These are phyloP conservation scores for Hiodon alosoides DNA, from an alignment of 2,113 vertebrate genomes.

Conservation along the genomic window DNA sequence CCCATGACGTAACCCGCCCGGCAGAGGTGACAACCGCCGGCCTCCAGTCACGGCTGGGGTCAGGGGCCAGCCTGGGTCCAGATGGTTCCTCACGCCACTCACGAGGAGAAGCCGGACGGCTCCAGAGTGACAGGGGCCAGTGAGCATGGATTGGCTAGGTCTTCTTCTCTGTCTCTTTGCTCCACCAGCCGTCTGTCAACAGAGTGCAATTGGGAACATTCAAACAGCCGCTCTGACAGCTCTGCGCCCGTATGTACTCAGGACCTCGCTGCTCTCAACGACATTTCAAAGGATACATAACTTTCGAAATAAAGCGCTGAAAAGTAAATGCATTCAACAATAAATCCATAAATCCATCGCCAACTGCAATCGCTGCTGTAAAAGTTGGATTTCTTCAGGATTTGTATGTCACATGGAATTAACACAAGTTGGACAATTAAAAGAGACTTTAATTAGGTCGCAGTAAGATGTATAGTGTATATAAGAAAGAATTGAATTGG, in stretches of 20 bases:
- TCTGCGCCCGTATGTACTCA: not conserved
- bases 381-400: not conserved
- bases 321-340: too few species aligned
- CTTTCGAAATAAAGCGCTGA: too few species aligned
- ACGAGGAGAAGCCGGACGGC: constrained; percentile 22
- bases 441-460: not conserved
- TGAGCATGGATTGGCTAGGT: not conserved
- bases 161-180: not conserved
- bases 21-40: not conserved
- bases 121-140: not conserved
- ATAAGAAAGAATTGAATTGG: not conserved
- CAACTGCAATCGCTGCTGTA: not conserved
- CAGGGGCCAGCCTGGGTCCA: constrained; percentile 43
- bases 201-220: not conserved
- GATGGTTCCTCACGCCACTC: constrained; percentile 49
- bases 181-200: not conserved
- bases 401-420: not conserved
- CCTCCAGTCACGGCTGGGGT: constrained; percentile 27
- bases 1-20: too few species aligned
- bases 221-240: not conserved
- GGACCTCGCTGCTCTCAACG: too few species aligned
- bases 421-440: not conserved
- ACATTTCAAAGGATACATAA: too few species aligned
- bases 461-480: not conserved
- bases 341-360: not conserved